Conservation (phyloP, 2,888 invertebrate genomes). For the Dryobota labecula region DNA sequence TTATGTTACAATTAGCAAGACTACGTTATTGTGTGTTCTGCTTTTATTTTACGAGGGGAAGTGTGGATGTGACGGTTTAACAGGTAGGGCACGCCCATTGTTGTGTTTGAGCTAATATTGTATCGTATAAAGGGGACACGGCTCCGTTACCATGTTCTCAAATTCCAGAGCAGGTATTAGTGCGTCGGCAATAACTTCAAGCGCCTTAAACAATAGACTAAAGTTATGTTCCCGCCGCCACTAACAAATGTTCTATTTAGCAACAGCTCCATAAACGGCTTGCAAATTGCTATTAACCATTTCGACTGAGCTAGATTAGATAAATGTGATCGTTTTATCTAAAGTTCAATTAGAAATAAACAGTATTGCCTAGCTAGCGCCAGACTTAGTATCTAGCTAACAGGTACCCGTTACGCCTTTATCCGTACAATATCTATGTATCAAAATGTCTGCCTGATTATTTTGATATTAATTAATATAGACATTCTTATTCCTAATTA, state of each 20-base stretch:
- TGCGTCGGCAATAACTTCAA: constrained; percentile 19
- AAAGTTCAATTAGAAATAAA: constrained; percentile 60
- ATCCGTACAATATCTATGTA: constrained; percentile 31
- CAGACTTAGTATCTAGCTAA: constrained; percentile 1
- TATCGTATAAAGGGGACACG: background rate
- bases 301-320: constrained; percentile 61
- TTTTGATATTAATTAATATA: too few species aligned
- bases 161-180: constrained; percentile 22
- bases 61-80: constrained; percentile 4
- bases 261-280: constrained; percentile 47
- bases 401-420: constrained; percentile 22
- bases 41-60: constrained; percentile 34
- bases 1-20: constrained; percentile 46
- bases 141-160: background rate
- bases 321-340: constrained; percentile 66
- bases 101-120: constrained; percentile 18
- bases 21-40: constrained; percentile 35
- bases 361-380: constrained; percentile 29
- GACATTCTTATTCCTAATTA: too few species aligned
- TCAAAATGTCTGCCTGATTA: constrained; percentile 42
- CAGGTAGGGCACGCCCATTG: background rate
- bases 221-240: constrained; percentile 16
- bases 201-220: constrained; percentile 40
- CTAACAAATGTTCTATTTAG: constrained; percentile 57
- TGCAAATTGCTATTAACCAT: constrained; percentile 58